Percentiles rank a stretch among this genome's conserved stretches.
These are phyloP conservation scores for Apis florea DNA, from an alignment of 1,140 invertebrate genomes.

Conservation along the genomic window DNA sequence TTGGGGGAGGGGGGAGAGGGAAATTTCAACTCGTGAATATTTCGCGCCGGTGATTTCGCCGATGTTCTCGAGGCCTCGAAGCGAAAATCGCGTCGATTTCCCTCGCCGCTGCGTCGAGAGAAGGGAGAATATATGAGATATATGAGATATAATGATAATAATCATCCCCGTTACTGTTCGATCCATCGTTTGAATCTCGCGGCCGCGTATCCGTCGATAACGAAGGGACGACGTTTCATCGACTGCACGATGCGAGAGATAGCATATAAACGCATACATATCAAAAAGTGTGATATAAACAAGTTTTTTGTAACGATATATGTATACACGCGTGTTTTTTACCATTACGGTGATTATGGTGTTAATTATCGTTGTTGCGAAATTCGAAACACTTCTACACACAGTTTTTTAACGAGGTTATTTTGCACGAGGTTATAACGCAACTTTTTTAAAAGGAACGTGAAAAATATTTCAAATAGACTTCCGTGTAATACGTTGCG, in stretches of 20 bases:
- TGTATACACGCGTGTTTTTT: not conserved
- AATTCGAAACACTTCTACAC: not conserved
- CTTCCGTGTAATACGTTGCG: no score
- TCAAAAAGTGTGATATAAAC: slow-evolving; percentile 23
- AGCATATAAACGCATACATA: slow-evolving; percentile 12
- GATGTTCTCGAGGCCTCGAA: not conserved
- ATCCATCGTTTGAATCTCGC: no score
- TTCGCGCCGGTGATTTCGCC: not conserved
- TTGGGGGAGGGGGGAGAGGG: no score
- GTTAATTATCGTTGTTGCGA: not conserved
- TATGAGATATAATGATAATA: no score
- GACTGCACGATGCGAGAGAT: not conserved
- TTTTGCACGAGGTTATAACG: not conserved
- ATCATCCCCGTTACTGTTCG: no score
- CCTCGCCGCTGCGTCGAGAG: not conserved
- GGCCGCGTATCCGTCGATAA: no score
- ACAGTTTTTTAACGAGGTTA: not conserved
- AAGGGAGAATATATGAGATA: not conserved
- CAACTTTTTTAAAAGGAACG: no score
- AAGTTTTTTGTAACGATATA: not conserved
- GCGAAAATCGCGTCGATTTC: not conserved
- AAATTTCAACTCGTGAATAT: no score
- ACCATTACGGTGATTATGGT: not conserved
- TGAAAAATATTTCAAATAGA: no score
- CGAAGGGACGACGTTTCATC: no score